Conservation (phyloP, 1,140 invertebrate genomes). For the Portunus trituberculatus region DNA sequence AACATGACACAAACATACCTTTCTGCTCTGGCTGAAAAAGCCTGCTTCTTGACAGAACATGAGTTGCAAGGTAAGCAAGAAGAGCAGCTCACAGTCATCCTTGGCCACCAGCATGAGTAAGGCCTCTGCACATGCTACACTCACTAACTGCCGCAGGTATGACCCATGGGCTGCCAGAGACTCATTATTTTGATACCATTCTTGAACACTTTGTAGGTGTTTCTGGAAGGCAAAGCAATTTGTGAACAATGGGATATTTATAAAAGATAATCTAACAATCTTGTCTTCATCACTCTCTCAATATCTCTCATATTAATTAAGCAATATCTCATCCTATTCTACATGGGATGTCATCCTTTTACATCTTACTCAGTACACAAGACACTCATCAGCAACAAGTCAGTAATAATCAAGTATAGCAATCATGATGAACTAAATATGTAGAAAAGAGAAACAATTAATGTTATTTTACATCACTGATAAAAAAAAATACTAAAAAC, state of each 20-base stretch:
- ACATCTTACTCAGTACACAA: no score
- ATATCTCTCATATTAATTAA: no score
- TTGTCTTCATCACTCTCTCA: no score
- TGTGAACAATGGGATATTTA: no score
- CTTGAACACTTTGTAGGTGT: conserved; percentile 31
- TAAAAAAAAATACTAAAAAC: neutral
- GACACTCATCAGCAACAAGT: neutral
- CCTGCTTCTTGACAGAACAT: conserved; percentile 60
- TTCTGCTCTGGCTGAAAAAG: conserved; percentile 52
- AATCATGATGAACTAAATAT: neutral
- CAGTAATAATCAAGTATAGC: no score
- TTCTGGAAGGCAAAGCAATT: neutral
- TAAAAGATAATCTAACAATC: no score
- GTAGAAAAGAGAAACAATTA: neutral
- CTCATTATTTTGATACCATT: conserved; percentile 44
- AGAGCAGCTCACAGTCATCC: conserved; percentile 31
- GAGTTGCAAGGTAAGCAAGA: conserved; percentile 45
- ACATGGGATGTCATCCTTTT: no score
- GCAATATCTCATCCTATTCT: no score
- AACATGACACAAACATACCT: conserved; percentile 6
- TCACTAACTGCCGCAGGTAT: conserved; percentile 3
- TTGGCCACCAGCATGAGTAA: neutral
- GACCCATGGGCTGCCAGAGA: conserved; percentile 12
- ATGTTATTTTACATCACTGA: no score
- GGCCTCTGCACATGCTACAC: conserved; percentile 30